phyloP scores from a whole-genome alignment of 2,113 vertebrate species.

The Mustela lutreola region DNA sequence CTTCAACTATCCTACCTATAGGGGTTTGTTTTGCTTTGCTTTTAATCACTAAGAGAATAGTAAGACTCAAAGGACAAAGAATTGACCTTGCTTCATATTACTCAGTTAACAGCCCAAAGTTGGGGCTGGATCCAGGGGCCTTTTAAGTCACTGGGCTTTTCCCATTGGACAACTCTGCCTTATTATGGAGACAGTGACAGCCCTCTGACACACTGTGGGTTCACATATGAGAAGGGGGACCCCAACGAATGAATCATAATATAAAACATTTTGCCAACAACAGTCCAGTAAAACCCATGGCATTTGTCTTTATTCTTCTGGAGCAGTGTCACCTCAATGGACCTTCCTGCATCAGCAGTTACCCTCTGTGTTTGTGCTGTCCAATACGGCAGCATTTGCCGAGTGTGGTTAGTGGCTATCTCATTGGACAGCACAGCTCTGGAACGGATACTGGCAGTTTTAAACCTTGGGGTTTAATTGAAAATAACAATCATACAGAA shows the following conservation, averaged over 20 bases:
- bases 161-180: background rate
- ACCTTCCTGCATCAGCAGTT: background rate
- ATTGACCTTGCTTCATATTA: background rate
- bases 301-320: background rate
- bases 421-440: background rate
- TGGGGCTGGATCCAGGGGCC: background rate
- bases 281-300: background rate
- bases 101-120: background rate
- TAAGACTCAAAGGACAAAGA: background rate
- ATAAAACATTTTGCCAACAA: background rate
- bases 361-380: accelerated
- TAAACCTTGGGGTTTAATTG: background rate
- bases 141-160: background rate
- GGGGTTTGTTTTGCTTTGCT: background rate
- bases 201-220: background rate
- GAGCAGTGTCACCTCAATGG: background rate
- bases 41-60: background rate
- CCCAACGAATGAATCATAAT: background rate
- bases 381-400: accelerated
- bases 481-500: background rate
- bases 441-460: too few species aligned
- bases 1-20: background rate
- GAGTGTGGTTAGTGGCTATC: background rate
- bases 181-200: background rate
- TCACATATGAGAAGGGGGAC: background rate